These are phyloP conservation scores for Pedionomus torquatus DNA, from an alignment of 2,113 vertebrate genomes.

Conservation along the genomic window DNA sequence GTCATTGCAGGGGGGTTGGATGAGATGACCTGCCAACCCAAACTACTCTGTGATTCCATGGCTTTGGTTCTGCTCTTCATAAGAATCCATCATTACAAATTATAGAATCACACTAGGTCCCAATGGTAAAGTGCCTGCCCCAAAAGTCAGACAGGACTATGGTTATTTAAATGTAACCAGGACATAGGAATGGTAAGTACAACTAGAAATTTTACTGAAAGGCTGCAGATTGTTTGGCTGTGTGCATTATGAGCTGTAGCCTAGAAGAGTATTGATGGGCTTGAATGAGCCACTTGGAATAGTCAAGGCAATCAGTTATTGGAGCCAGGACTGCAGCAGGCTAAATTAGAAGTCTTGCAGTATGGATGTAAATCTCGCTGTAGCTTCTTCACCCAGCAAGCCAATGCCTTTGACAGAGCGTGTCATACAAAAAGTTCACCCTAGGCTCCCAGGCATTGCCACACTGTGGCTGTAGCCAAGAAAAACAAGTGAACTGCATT, in stretches of 20 bases:
- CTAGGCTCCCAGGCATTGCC: background rate
- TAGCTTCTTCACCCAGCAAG: background rate
- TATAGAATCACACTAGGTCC: too few species aligned
- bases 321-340: background rate
- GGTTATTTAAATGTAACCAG: background rate
- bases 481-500: background rate
- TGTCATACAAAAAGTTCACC: background rate
- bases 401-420: background rate
- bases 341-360: background rate
- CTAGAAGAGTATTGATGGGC: background rate
- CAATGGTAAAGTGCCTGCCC: background rate
- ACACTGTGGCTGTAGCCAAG: background rate
- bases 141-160: background rate
- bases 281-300: background rate
- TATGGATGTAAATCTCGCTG: background rate
- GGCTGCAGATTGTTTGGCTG: background rate
- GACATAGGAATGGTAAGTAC: background rate
- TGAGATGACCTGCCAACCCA: background rate
- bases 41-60: background rate
- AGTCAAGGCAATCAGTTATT: background rate
- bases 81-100: background rate
- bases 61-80: background rate
- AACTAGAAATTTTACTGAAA: background rate
- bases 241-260: background rate
- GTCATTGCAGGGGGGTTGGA: background rate